Evolutionary conservation across 2,797 vertebrate genomes (phyloP).

Genomic region (Myiotriccus ornatus): DNA sequence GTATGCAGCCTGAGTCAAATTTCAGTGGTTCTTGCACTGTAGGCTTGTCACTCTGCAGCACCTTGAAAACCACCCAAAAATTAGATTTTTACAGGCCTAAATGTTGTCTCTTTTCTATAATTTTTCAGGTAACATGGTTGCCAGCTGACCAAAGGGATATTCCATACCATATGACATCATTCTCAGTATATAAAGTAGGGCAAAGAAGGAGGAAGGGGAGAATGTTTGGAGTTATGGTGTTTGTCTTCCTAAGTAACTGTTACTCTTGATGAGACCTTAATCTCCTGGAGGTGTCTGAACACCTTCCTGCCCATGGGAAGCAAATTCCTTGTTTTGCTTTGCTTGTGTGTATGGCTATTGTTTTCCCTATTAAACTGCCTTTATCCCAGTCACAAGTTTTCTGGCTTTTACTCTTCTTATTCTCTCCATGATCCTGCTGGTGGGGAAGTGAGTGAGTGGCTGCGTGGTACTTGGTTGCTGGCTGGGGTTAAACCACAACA

Average conservation of each 20-base stretch:
- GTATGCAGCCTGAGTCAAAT: background rate
- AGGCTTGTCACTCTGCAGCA: background rate
- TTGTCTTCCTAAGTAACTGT: background rate
- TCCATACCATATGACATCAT: background rate
- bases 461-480: background rate
- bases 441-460: rapidly evolving
- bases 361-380: background rate
- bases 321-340: background rate
- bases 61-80: background rate
- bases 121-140: background rate
- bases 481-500: background rate
- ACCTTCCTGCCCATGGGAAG: background rate
- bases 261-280: rapidly evolving
- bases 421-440: background rate
- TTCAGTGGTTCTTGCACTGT: background rate
- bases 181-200: background rate
- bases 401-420: background rate
- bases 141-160: background rate
- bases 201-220: background rate
- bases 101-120: background rate
- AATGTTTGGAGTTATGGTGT: background rate
- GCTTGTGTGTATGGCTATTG: background rate
- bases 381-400: background rate
- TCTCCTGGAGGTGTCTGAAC: background rate
- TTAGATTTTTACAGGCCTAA: background rate